phyloP scores from a whole-genome alignment of 1,140 invertebrate species.

The Carcinoscorpius rotundicauda region DNA sequence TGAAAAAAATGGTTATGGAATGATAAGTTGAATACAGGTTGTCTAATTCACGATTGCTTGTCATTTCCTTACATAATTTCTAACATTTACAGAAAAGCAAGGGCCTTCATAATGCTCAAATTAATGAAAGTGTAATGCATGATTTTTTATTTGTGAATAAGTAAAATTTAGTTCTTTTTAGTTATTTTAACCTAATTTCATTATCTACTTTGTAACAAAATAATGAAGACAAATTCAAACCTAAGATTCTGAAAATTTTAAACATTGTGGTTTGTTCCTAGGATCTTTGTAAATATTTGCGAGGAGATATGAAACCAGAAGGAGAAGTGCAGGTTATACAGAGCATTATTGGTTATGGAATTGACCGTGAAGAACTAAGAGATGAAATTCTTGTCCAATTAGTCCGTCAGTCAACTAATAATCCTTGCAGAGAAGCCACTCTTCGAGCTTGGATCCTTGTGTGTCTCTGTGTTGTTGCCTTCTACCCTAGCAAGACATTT shows the following conservation, averaged over 20 bases:
- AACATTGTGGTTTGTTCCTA: constrained; percentile 29
- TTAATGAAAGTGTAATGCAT: too few relatives aligned
- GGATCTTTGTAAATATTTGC: constrained; percentile 75
- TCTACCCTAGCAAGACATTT: constrained; percentile 78
- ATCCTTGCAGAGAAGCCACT: constrained; percentile 62
- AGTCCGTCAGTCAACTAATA: constrained; percentile 69
- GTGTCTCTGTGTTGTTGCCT: constrained; percentile 76
- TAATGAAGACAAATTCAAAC: too few relatives aligned
- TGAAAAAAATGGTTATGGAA: too few relatives aligned
- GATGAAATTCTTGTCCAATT: constrained; percentile 84
- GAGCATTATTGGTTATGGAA: constrained; percentile 66
- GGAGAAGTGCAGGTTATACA: constrained; percentile 70
- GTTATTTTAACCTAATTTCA: too few relatives aligned
- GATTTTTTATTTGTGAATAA: too few relatives aligned
- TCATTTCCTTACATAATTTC: too few relatives aligned
- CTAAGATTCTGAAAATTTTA: constrained; percentile 1
- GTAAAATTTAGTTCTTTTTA: too few relatives aligned
- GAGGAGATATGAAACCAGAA: constrained; percentile 69
- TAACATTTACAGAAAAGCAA: too few relatives aligned
- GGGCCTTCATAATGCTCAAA: too few relatives aligned
- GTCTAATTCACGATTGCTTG: too few relatives aligned
- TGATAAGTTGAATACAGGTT: too few relatives aligned
- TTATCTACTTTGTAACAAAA: too few relatives aligned
- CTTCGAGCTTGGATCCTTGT: constrained; percentile 69
- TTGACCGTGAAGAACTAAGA: constrained; percentile 73